phyloP scores from a whole-genome alignment of 1,140 invertebrate genomes.

The Temnothorax longispinosus region DNA sequence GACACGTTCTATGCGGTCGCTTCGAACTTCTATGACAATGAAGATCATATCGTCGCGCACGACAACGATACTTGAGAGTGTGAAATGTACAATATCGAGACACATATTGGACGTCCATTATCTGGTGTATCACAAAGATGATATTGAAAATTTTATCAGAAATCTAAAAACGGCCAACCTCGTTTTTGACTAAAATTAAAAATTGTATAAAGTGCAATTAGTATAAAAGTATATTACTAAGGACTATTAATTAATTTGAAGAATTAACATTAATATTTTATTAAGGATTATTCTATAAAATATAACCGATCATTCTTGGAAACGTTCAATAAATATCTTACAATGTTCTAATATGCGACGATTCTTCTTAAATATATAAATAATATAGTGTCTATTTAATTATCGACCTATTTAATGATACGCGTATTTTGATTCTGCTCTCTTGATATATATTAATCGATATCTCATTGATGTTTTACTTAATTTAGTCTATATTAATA shows the following conservation, averaged over 20 bases:
- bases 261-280: no score
- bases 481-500: background rate
- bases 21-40: constrained; percentile 32
- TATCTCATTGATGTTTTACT: background rate
- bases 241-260: no score
- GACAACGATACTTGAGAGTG: constrained; percentile 11
- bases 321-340: no score
- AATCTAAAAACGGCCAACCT: background rate
- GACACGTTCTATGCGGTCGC: background rate
- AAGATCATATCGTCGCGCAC: constrained; percentile 16
- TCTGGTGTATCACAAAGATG: background rate
- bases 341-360: no score
- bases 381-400: background rate
- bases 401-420: background rate
- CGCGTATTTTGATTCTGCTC: background rate
- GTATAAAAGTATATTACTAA: background rate
- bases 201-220: background rate
- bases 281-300: no score
- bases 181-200: background rate
- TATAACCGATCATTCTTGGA: no score
- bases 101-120: constrained; percentile 10
- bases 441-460: background rate
- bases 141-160: background rate
- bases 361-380: background rate
- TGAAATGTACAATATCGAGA: constrained; percentile 30